Base-by-base conservation (phyloP, 2,113 vertebrate genomes). In the Morphnarchus princeps region DNA sequence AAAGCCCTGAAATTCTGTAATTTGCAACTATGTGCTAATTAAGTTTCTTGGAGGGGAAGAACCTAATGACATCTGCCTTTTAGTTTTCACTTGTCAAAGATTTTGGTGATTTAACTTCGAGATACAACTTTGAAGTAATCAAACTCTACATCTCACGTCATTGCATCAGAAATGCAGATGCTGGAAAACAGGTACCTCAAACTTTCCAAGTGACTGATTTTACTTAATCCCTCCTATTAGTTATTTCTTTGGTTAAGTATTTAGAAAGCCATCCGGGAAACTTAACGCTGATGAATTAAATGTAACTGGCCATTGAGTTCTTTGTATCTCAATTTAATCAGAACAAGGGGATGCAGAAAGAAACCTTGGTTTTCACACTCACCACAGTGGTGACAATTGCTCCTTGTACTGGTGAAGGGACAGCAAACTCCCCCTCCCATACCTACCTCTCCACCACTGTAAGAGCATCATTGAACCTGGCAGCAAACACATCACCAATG, bases 381-480 rank as follows among this genome's bases (percentile, higher is more conserved):
- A 2, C 45, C 17, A 67, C 45, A 15, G 50, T 0, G 40, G 21
- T 9, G 57, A 3, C 54, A 11, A 45, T 4, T 15, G 65, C 34
- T 78, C 32, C 49, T 28, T 4, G 16, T 16, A 4, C 16, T 7
- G 29, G 61, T 11, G 38, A 25, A 49, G 58, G 55, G 31, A 54
- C 6, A 43, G 76, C 31, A 13, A 40, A 54, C 6, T 2, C 7
- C 57, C 7, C 8, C 6, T 4, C 34, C 45, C 1, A 2, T 0
- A 43, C 98, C 79, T 91, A 99, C 99, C 99, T 99, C 97, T 99
- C 99, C 91, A 99, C 99, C 10, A 99, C 99, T 0, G 99, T 99
- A 58, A 99, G 98, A 34, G 99, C 99, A 5, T 99, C 99, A 3
- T 71, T 99, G 97, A 99, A 99, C 84, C 99, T 98, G 17, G 98